Base-by-base conservation (phyloP, 2,113 vertebrate species). In the Oncorhynchus clarkii region DNA sequence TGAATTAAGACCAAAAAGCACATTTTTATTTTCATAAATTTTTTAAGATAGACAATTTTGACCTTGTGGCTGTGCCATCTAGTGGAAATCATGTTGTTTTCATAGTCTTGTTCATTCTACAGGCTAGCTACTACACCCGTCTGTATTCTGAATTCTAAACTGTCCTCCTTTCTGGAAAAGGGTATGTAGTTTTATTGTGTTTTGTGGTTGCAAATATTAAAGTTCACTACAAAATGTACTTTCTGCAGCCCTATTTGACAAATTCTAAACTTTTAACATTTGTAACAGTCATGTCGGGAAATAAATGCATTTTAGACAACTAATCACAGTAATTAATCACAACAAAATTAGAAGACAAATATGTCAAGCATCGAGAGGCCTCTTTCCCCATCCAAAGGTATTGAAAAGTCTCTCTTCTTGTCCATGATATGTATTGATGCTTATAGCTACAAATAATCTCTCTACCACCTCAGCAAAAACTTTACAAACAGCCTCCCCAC, bases 361-460 rank as follows among this genome's bases (percentile, higher is more conserved):
- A 7, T 6, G 2, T 62, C 59, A 62, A 62, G 18, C n/a, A 62
- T 62, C 2, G 5, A 62, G 59, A 62, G 59, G 18, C n/a, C 20
- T 24, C 48, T 27, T 22, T 11, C 7, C 22, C 11, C 13, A 39
- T 48, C 22, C 20, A 54, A 24, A 71, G 49, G 12, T 51, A 51
- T n/a, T 11, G 12, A 39, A 26, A 9, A 71, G 34, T 57, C 13
- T 31, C 22, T 78, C 45, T 16, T 26, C 29, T 22, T 68, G 51
- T 12, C 49, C 34, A 29, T 59, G 57, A 51, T 78, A 62, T 22
- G 29, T 64, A 45, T 59, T 78, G n/a, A 67, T 39, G 31, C 48
- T 68, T 67, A 78, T 20, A 7, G 51, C 76, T n/a, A 18, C 64
- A 67, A 78, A 68, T 13, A 76, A 27, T 20, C 34, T 45, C 16